Evolutionary conservation across 1,140 invertebrate genomes (phyloP).

Genomic region (Bombus terrestris): DNA sequence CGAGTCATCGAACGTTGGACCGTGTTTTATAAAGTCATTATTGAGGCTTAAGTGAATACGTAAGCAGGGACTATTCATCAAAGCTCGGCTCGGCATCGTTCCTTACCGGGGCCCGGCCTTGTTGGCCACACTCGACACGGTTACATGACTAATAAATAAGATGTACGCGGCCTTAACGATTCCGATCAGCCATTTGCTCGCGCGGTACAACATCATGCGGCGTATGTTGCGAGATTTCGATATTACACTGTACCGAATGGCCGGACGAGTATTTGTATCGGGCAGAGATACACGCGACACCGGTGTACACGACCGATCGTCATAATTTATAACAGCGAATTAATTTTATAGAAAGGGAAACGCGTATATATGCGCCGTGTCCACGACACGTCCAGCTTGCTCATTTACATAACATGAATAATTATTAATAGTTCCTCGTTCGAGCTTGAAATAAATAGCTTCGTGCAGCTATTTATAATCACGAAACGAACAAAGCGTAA

Average conservation of each 20-base stretch:
- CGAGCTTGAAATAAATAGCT: not conserved
- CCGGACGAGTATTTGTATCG: constrained; percentile 44
- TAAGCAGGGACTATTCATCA: constrained; percentile 76
- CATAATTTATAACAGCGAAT: constrained; percentile 50
- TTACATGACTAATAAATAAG: constrained; percentile 76
- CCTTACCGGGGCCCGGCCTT: constrained; percentile 37
- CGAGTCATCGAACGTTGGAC: constrained; percentile 62
- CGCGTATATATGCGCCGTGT: not conserved
- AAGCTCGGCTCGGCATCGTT: constrained; percentile 54
- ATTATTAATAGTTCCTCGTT: constrained; percentile 38
- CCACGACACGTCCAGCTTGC: not conserved
- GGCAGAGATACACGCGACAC: constrained; percentile 13
- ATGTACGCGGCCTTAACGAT: constrained; percentile 69
- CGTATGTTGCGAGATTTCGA: constrained; percentile 54
- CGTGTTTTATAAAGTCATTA: constrained; percentile 79
- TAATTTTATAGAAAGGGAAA: constrained; percentile 45
- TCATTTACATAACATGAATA: constrained; percentile 45
- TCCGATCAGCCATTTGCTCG: constrained; percentile 72
- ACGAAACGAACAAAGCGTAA: not conserved
- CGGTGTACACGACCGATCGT: not conserved
- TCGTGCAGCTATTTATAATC: not conserved
- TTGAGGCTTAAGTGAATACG: constrained; percentile 74
- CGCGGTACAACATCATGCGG: constrained; percentile 57
- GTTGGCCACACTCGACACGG: constrained; percentile 65
- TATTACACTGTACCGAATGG: constrained; percentile 21